These are phyloP conservation scores for Metopolophium dirhodum DNA, from an alignment of 1,140 invertebrate species.

Conservation along the genomic window DNA sequence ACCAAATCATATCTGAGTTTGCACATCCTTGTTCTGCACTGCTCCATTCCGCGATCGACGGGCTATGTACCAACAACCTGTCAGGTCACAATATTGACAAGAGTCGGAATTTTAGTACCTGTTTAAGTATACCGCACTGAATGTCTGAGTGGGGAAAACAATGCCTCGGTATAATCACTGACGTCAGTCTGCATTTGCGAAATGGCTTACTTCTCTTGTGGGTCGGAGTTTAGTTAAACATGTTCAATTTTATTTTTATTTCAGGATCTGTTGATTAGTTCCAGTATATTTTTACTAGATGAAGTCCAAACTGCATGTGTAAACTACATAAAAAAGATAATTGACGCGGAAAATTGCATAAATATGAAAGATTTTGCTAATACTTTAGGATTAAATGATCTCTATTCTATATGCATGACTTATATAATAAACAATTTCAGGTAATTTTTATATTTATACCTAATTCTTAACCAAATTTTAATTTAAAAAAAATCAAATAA, in stretches of 20 bases:
- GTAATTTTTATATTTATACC: not conserved
- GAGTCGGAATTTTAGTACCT: not conserved
- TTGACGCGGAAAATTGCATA: conserved; percentile 3
- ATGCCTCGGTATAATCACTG: not conserved
- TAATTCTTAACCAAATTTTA: not conserved
- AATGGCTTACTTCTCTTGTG: not conserved
- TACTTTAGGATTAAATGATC: not conserved
- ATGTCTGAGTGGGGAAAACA: not conserved
- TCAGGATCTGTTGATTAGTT: conserved; percentile 16
- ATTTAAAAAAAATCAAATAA: not conserved
- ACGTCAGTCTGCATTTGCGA: not conserved
- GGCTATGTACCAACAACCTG: too few species aligned
- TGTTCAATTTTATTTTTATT: conserved; percentile 14
- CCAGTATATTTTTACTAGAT: conserved; percentile 32
- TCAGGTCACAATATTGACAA: not conserved
- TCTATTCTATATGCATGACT: conserved; percentile 16
- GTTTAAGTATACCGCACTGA: not conserved
- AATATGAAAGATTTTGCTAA: conserved; percentile 37
- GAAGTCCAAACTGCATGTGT: not conserved
- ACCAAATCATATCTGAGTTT: not conserved
- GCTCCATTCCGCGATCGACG: too few species aligned
- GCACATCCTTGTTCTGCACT: not conserved
- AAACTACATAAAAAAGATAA: conserved; percentile 13
- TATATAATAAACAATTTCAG: conserved; percentile 33
- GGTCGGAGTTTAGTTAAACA: not conserved